These are phyloP conservation scores for Blera fallax DNA, from an alignment of 2,888 invertebrate species.

Conservation along the genomic window DNA sequence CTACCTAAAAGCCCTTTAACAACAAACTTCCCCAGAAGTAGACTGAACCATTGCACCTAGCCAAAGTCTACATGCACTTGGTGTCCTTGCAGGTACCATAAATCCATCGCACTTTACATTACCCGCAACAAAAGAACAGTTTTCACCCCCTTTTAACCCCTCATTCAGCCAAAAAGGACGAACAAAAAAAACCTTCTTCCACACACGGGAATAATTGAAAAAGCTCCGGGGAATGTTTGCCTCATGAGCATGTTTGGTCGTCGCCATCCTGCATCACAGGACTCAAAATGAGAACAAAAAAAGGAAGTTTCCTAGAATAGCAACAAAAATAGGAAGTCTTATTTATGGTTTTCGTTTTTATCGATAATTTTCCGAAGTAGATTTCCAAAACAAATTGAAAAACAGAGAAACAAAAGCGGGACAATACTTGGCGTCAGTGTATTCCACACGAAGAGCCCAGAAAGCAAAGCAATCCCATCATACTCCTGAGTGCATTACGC, in stretches of 20 bases:
- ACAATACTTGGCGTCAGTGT: slow-evolving; percentile 35
- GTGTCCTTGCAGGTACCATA: not conserved
- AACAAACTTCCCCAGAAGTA: not conserved
- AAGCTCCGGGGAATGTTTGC: slow-evolving; percentile 22
- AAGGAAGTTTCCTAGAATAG: not conserved
- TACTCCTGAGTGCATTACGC: slow-evolving; percentile 57
- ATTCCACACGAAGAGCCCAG: not conserved
- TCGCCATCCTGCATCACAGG: not conserved
- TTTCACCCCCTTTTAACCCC: not conserved
- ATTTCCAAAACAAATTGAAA: slow-evolving; percentile 44
- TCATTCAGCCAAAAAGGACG: not conserved
- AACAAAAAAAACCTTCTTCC: not conserved
- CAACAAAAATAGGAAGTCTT: slow-evolving; percentile 42
- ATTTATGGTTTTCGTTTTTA: slow-evolving; percentile 60
- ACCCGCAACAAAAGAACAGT: not conserved
- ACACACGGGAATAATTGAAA: slow-evolving; percentile 47
- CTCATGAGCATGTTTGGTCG: not conserved
- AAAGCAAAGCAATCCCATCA: slow-evolving; percentile 2
- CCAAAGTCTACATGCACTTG: not conserved
- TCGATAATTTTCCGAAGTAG: slow-evolving; percentile 52
- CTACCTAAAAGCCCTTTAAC: too few species aligned
- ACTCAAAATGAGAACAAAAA: not conserved
- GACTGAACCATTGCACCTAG: not conserved
- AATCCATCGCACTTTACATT: not conserved
- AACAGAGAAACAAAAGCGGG: slow-evolving; percentile 2